Evolutionary conservation across 1,140 invertebrate species (phyloP), one percentile per base, ranked within the genome.

Genomic region (Drosophila baimaii): DNA sequence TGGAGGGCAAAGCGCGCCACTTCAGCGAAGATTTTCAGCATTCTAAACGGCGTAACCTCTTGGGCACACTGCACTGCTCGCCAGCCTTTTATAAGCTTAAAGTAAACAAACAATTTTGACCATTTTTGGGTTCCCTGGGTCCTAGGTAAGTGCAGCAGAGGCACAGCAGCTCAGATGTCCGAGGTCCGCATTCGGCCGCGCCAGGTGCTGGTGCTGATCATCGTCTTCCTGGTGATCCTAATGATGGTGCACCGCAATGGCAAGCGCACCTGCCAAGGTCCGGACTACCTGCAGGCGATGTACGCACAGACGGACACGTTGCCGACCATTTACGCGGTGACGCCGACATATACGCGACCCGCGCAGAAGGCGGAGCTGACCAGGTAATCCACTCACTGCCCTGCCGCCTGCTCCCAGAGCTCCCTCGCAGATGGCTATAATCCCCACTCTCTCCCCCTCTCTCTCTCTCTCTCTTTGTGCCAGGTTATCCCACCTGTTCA

Each of bases 331-430:
- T 98, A 97, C 93, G 95, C 97, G 6, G 96, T 99, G 56, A 99
- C 98, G 7, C 98, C 98, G 25, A 99, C 98, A 1, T 97, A 98
- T 92, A 91, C 95, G 15, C 94, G 98, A 49, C 94, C 96, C 31
- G 96, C 97, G 47, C 98, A 99, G 93, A 99, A 98, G 93, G 98
- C 98, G 17, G 98, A 99, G 92, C 93, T 99, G 10, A 98, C 97
- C 44, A 95, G 95, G 95, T 95, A 3, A 6, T 4, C 0, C 31
- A 13, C 31, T 31, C n/a, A n/a, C n/a, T n/a, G 25, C 1, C 10
- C 8, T 1, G 5, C 2, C 2, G 13, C 4, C 4, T 52, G 51
- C 29, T 15, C 29, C 29, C 7, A 15, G 13, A 9, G 17, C 13
- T 52, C 17, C 12, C 0, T 9, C 5, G 2, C 15, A 33, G 7